Conservation (phyloP, 2,113 vertebrate genomes). For the Sylvia atricapilla region DNA sequence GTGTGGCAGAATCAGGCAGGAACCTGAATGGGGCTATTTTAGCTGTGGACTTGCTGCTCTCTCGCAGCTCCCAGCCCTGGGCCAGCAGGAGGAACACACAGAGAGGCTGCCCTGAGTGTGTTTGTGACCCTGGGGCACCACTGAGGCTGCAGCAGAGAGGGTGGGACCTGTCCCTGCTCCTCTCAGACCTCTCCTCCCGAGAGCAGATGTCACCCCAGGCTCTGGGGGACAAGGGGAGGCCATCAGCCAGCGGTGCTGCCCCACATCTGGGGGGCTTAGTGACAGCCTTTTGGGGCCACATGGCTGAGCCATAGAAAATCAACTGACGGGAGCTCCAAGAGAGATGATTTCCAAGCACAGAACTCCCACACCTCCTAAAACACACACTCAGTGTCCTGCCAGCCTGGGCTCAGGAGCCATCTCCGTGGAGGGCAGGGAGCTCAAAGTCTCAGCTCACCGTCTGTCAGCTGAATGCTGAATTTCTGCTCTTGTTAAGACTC, state of each 20-base stretch:
- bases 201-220: background rate
- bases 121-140: background rate
- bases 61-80: background rate
- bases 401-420: background rate
- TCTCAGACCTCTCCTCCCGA: background rate
- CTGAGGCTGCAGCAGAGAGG: background rate
- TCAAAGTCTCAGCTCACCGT: background rate
- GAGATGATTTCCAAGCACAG: background rate
- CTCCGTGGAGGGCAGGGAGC: background rate
- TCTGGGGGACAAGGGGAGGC: background rate
- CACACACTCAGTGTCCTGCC: background rate
- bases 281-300: background rate
- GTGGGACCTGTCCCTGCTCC: background rate
- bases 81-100: background rate
- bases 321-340: background rate
- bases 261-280: background rate
- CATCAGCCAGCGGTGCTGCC: background rate
- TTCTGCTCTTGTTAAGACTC: slow-evolving; percentile 42
- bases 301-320: background rate
- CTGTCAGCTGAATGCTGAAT: background rate
- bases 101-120: accelerated
- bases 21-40: background rate
- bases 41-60: background rate
- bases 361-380: background rate
- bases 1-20: background rate